Conservation (phyloP, 2,797 vertebrate species). For the Poliocrania exsul region DNA sequence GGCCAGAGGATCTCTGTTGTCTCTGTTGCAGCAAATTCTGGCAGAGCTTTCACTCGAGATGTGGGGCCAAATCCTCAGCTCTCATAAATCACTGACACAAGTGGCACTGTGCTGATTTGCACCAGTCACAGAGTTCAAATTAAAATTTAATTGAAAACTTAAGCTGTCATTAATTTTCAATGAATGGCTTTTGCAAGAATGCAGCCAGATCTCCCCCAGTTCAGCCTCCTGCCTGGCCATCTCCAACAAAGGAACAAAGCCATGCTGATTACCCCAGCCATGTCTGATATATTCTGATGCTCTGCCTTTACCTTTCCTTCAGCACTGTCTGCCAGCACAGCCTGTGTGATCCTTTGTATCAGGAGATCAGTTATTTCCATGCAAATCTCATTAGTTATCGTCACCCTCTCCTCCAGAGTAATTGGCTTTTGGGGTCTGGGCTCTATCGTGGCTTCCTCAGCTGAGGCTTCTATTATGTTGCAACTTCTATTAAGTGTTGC, state of each 20-base stretch:
- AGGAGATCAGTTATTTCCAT: neutral
- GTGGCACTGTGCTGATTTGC: constrained; percentile 10
- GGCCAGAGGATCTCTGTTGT: neutral
- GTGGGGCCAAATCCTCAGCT: constrained; percentile 5
- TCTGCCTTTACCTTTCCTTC: neutral
- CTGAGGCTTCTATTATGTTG: neutral
- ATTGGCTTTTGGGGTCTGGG: neutral
- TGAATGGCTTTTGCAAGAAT: neutral
- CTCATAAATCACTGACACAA: constrained; percentile 35
- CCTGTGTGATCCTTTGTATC: neutral
- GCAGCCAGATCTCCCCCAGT: neutral
- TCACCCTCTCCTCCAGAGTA: neutral
- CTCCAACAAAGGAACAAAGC: neutral
- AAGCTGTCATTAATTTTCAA: constrained; percentile 52
- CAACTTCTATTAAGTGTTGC: neutral
- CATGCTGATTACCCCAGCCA: neutral
- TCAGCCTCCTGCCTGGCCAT: neutral
- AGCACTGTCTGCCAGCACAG: neutral
- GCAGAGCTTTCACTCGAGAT: neutral
- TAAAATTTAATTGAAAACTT: constrained; percentile 58
- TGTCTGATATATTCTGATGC: neutral
- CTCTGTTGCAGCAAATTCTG: neutral
- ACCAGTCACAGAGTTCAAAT: constrained; percentile 27
- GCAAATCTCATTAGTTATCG: neutral
- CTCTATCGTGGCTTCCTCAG: neutral